Evolutionary conservation across 2,797 vertebrate genomes (phyloP).

Genomic region (Poeciliopsis infans): DNA sequence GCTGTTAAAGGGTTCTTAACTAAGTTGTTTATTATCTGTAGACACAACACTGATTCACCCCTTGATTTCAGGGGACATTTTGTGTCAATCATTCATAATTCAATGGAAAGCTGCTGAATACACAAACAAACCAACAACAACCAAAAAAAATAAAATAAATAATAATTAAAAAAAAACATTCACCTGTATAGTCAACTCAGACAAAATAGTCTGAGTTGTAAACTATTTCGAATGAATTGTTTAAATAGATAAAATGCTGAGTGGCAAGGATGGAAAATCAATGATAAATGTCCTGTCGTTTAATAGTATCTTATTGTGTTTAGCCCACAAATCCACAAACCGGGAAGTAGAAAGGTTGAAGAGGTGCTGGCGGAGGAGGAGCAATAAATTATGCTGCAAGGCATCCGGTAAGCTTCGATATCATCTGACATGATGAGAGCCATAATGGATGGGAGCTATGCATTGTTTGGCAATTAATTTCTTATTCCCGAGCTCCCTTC

Average conservation of each 20-base stretch:
- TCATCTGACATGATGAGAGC: conserved; percentile 89
- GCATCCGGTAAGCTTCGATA: conserved; percentile 86
- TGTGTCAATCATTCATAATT: not conserved
- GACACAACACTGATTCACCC: not conserved
- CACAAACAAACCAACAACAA: not conserved
- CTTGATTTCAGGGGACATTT: not conserved
- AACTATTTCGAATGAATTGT: not conserved
- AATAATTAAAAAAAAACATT: not conserved
- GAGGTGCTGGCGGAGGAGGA: conserved; percentile 13
- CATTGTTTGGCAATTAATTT: conserved; percentile 91
- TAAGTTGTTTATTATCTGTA: not conserved
- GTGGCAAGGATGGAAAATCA: conserved; percentile 48
- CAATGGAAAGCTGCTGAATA: not conserved
- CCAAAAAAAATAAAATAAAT: no score
- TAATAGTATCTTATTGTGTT: conserved; percentile 78
- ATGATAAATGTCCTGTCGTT: conserved; percentile 71
- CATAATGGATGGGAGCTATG: conserved; percentile 87
- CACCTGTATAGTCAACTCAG: not conserved
- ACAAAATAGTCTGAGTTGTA: not conserved
- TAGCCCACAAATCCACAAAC: conserved; percentile 75
- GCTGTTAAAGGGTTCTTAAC: not conserved
- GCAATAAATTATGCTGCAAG: conserved; percentile 86
- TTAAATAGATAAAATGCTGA: conserved; percentile 11
- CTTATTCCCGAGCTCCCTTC: conserved; percentile 73
- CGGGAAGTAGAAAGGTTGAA: conserved; percentile 17